Percentiles rank a stretch among this genome's conserved stretches.
Evolutionary conservation across 2,113 vertebrate species (phyloP).

Genomic region (Rhabdornis inornatus): DNA sequence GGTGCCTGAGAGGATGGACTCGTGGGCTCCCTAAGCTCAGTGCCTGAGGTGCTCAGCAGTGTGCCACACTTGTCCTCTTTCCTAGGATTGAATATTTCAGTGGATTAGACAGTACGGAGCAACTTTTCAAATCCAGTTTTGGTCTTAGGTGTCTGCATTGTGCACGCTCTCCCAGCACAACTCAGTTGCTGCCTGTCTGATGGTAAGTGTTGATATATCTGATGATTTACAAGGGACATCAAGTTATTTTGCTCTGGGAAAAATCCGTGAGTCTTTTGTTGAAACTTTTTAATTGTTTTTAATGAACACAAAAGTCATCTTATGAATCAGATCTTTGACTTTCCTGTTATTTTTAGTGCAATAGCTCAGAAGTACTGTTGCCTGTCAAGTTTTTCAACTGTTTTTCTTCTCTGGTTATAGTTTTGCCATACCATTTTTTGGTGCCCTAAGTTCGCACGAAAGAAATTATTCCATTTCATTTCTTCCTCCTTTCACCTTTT

Average conservation of each 20-base stretch:
- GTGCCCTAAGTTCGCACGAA: neutral
- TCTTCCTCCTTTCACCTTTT: neutral
- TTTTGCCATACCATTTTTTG: neutral
- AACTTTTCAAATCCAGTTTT: neutral
- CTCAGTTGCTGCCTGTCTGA: neutral
- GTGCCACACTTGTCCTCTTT: neutral
- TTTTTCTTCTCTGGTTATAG: neutral
- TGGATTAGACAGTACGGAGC: neutral
- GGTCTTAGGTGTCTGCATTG: neutral
- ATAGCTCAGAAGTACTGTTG: neutral
- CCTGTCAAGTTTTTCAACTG: neutral
- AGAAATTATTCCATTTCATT: neutral
- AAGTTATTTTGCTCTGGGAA: neutral
- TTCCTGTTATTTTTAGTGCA: neutral
- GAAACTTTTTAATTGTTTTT: neutral
- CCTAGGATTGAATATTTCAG: neutral
- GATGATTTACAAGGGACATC: neutral
- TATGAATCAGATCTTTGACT: neutral
- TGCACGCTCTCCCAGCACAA: neutral
- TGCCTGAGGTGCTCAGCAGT: rapidly evolving
- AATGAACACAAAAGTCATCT: neutral
- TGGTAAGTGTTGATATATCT: neutral
- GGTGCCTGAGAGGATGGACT: neutral
- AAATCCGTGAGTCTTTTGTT: neutral
- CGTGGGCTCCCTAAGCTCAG: rapidly evolving